Evolutionary conservation across 2,797 vertebrate species (phyloP).

Genomic region (Spizella passerina): DNA sequence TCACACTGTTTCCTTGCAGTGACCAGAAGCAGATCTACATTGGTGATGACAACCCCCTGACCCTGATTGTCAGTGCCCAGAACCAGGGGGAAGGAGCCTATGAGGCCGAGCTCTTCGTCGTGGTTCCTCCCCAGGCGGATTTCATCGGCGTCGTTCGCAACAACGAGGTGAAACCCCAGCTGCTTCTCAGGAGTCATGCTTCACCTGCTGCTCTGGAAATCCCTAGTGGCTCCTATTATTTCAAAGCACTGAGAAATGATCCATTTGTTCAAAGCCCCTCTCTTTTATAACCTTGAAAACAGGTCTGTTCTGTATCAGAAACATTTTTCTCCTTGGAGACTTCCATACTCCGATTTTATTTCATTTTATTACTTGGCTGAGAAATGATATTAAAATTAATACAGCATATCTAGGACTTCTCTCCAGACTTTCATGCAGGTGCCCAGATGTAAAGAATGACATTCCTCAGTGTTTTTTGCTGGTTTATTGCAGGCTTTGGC

Average conservation of each 20-base stretch:
- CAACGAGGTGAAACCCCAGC: slow-evolving; percentile 80
- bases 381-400: neutral
- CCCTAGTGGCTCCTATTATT: neutral
- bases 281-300: neutral
- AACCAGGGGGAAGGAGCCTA: slow-evolving; percentile 95
- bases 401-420: neutral
- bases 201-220: neutral
- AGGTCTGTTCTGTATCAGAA: neutral
- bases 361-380: neutral
- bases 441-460: neutral
- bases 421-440: neutral
- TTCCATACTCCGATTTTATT: neutral
- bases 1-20: slow-evolving; percentile 65
- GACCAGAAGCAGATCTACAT: slow-evolving; percentile 92
- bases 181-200: neutral
- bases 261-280: neutral
- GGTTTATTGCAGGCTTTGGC: slow-evolving; percentile 73
- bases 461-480: neutral
- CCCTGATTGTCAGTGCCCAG: slow-evolving; percentile 85
- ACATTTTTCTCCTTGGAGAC: neutral
- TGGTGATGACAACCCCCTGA: slow-evolving; percentile 93
- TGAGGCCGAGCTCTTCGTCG: slow-evolving; percentile 91
- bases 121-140: slow-evolving; percentile 89
- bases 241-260: neutral
- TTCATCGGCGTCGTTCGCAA: slow-evolving; percentile 90